Conservation (phyloP, 2,113 vertebrate species). For the Sylvicapra grimmia region DNA sequence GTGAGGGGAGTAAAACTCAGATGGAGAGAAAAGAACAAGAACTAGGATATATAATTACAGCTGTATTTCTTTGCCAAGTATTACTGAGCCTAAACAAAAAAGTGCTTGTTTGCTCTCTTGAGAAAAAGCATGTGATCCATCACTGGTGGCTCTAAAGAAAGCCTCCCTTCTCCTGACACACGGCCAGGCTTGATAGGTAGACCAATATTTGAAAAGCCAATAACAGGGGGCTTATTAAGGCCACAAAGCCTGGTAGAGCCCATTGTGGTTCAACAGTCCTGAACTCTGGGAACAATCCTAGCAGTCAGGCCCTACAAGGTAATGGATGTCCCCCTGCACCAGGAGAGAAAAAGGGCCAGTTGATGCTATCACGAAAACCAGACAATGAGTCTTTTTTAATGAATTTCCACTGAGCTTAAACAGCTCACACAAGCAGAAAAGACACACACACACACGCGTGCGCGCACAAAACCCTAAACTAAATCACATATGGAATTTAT, state of each 20-base stretch:
- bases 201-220: slow-evolving; percentile 56
- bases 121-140: slow-evolving; percentile 79
- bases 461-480: background rate
- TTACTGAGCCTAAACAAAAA: slow-evolving; percentile 83
- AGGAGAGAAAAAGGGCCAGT: slow-evolving; percentile 69
- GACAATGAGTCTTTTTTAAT: slow-evolving; percentile 65
- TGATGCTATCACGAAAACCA: slow-evolving; percentile 56
- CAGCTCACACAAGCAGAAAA: slow-evolving; percentile 41
- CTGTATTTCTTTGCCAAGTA: slow-evolving; percentile 81
- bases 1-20: background rate
- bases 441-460: background rate
- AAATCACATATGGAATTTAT: background rate
- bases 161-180: slow-evolving; percentile 69
- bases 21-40: slow-evolving; percentile 41
- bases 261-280: slow-evolving; percentile 72
- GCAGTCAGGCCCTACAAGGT: slow-evolving; percentile 69
- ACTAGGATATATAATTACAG: slow-evolving; percentile 76
- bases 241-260: slow-evolving; percentile 59
- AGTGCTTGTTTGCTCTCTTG: slow-evolving; percentile 79
- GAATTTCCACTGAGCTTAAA: slow-evolving; percentile 64
- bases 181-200: slow-evolving; percentile 73
- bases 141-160: slow-evolving; percentile 74
- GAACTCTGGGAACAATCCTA: slow-evolving; percentile 79
- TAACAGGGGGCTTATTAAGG: slow-evolving; percentile 83
- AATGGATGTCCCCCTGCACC: slow-evolving; percentile 69